Base-by-base conservation (phyloP, 2,888 invertebrate genomes). In the Dolichopus griseipennis region DNA sequence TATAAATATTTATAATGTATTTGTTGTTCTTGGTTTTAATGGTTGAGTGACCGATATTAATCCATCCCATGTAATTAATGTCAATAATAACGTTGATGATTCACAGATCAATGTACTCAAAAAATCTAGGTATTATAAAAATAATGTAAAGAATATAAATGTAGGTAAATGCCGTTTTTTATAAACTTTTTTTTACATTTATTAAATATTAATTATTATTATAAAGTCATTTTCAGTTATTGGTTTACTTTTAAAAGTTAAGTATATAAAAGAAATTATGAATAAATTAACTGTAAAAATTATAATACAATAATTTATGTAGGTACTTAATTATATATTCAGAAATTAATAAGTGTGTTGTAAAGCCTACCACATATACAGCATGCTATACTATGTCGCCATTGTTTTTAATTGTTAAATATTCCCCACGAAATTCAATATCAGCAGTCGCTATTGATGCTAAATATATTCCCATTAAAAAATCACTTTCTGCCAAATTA, bases 401-500 rank as follows among this genome's bases (percentile, higher is more conserved):
- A 88, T 4, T 77, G 73, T 69, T 83, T 83, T 73, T 87, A 85
- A 74, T 86, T 18, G 80, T 77, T 41, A 87, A 81, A 73, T 87
- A 88, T 63, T 83, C 79, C 2, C 85, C 86, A 62, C 87, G 81
- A 74, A 77, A 80, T 52, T 68, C 75, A 52, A 81, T 79, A 75
- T 87, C 87, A 33, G 84, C 84, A 61, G 80, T 79, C 6, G 86
- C 87, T 69, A 87, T 86, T 52, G 84, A 79, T 69, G 87, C 82
- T 68, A 87, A 78, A 76, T 87, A 88, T 61, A 86, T 76, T 21
- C 87, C 86, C 87, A 88, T 88, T 52, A 87, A 77, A 8, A 88
- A 79, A 75, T 88, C 88, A 33, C 87, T 85, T 67, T 85, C 78
- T 1, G 86, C 85, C 72, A 88, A 79, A 74, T 87, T 87, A 72